phyloP scores from a whole-genome alignment of 2,888 invertebrate genomes.

The Sabatieria punctata region DNA sequence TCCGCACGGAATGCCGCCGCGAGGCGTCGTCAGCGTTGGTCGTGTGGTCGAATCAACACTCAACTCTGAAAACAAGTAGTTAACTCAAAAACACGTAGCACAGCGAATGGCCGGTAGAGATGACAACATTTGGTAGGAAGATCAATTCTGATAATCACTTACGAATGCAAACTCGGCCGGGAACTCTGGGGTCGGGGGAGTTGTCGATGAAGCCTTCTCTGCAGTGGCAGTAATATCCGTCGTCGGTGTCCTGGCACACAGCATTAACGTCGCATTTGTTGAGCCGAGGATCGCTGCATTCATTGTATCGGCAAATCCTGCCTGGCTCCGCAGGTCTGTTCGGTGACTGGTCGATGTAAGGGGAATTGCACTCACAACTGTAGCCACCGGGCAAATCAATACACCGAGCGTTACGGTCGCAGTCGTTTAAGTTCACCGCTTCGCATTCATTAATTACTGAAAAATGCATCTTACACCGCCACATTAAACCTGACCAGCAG shows the following conservation, averaged over 20 bases:
- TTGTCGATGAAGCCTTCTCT: slow-evolving; percentile 23
- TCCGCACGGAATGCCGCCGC: slow-evolving; percentile 19
- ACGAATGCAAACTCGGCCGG: slow-evolving; percentile 24
- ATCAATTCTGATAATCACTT: slow-evolving; percentile 10
- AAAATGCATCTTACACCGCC: too few relatives aligned
- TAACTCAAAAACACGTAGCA: too few relatives aligned
- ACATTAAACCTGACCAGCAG: too few relatives aligned
- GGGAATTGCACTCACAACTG: slow-evolving; percentile 3
- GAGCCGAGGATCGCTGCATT: slow-evolving; percentile 16
- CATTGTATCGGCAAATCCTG: slow-evolving; percentile 24
- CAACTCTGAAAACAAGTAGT: background rate
- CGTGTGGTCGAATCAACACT: background rate
- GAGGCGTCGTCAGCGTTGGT: slow-evolving; percentile 5
- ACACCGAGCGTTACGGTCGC: slow-evolving; percentile 25
- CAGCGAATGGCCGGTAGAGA: too few relatives aligned
- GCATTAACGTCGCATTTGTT: slow-evolving; percentile 23
- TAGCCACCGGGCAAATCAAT: slow-evolving; percentile 25
- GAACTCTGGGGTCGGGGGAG: slow-evolving; percentile 19
- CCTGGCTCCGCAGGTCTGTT: slow-evolving; percentile 15
- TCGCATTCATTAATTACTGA: slow-evolving; percentile 27
- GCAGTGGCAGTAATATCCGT: slow-evolving; percentile 24
- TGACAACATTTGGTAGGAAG: too few relatives aligned
- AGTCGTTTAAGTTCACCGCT: slow-evolving; percentile 19
- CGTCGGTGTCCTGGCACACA: slow-evolving; percentile 22
- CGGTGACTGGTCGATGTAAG: slow-evolving; percentile 13